Base-by-base conservation (phyloP, 2,113 vertebrate genomes). In the Oncorhynchus mykiss region DNA sequence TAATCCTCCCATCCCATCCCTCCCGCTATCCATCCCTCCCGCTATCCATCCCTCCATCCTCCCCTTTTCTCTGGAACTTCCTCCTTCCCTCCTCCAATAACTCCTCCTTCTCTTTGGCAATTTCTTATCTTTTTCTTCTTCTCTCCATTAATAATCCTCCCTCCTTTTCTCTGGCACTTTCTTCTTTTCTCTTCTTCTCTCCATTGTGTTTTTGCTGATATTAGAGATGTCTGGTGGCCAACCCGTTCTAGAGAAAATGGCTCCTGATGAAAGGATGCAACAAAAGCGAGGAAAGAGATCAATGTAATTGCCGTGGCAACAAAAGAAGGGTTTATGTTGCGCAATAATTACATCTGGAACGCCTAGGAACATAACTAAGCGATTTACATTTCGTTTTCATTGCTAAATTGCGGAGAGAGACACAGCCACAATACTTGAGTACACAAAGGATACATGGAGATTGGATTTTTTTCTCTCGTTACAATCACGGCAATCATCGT, bases 1-100 rank as follows among this genome's bases (percentile, higher is more conserved):
- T 45, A 45, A 86, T 80, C 76, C 51, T 54, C 4, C 51, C 51
- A 27, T 27, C 2, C 29, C 29, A 4, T 29, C 29, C 29, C 29
- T 29, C 29, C 29, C 29, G 3, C 4, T 4, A 4, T 29, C 73
- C 71, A 20, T 60, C 67, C 51, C 16, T 72, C 16, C 45, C 57
- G 12, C 39, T 45, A 45, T 45, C 39, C 8, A 45, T 45, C 8
- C 2, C 2, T 45, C 9, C 39, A 39, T 39, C 8, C 39, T 39
- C 8, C 39, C 8, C 9, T 2, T 39, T 39, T 39, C 39, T 39
- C 39, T 39, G 39, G 39, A 39, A 39, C 9, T 39, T 39, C 39
- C 39, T 45, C 39, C 8, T 2, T 45, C 39, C 39, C 39, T 45
- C 39, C 39, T 9, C 8, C 39, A 7, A 9, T 45, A 2, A 45